Percentiles rank a stretch among this genome's conserved stretches.
These are phyloP conservation scores for Synergus japonicus DNA, from an alignment of 2,888 invertebrate genomes.

Conservation along the genomic window DNA sequence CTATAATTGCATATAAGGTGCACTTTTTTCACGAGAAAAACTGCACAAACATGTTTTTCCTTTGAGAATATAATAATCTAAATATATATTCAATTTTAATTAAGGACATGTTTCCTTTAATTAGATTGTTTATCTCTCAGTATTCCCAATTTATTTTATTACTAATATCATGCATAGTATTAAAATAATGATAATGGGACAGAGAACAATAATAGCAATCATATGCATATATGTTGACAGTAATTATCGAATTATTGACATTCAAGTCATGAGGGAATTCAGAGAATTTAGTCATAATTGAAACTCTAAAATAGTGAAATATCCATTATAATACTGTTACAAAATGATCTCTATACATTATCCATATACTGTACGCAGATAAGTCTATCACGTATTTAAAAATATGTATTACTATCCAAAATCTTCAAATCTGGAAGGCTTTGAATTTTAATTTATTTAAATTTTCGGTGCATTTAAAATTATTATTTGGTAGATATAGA, in stretches of 20 bases:
- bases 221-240: background rate
- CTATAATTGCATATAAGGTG: background rate
- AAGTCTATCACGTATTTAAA: background rate
- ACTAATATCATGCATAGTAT: background rate
- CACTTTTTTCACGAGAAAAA: too few relatives aligned
- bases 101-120: too few relatives aligned
- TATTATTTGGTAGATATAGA: too few relatives aligned
- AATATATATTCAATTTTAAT: too few relatives aligned
- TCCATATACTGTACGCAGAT: background rate
- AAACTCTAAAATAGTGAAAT: constrained; percentile 4
- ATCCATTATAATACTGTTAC: background rate
- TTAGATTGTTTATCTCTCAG: too few relatives aligned
- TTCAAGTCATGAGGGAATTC: background rate
- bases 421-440: too few relatives aligned
- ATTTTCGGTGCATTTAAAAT: too few relatives aligned
- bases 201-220: background rate
- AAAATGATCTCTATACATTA: background rate
- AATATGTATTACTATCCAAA: too few relatives aligned
- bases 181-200: background rate
- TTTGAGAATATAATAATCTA: too few relatives aligned
- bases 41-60: too few relatives aligned
- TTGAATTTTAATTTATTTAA: too few relatives aligned
- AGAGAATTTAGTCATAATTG: constrained; percentile 1
- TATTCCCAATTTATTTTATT: too few relatives aligned
- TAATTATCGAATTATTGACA: constrained; percentile 12